Evolutionary conservation across 2,797 vertebrate genomes (phyloP).

Genomic region (Sciurus vulgaris): DNA sequence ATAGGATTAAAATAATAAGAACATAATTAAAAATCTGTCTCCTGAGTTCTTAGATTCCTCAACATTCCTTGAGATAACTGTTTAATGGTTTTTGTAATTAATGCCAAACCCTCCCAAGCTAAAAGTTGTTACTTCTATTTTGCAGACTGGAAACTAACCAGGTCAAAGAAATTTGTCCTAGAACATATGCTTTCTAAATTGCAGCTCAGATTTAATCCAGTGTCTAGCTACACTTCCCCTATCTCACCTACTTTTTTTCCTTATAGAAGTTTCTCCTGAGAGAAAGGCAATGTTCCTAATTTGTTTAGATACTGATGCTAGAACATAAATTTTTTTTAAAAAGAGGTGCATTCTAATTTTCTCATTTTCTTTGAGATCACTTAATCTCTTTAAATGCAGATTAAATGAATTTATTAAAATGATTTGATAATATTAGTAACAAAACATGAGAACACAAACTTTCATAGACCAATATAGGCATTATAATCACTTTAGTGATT

Average conservation of each 20-base stretch:
- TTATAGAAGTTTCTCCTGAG: background rate
- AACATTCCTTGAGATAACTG: background rate
- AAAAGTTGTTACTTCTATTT: background rate
- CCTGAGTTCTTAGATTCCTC: background rate
- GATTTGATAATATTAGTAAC: constrained; percentile 69
- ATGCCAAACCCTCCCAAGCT: background rate
- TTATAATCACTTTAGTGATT: constrained; percentile 57
- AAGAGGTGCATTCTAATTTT: constrained; percentile 23
- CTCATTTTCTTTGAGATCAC: constrained; percentile 60
- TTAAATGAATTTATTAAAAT: constrained; percentile 62
- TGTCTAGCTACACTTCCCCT: background rate
- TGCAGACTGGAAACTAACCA: background rate
- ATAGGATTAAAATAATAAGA: background rate
- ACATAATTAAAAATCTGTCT: background rate
- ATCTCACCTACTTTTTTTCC: background rate
- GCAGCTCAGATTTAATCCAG: background rate
- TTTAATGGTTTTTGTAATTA: background rate
- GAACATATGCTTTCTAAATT: background rate
- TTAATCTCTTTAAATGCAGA: constrained; percentile 51
- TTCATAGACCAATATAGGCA: constrained; percentile 45
- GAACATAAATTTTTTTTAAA: background rate
- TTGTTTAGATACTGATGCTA: background rate
- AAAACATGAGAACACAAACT: constrained; percentile 53
- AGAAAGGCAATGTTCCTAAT: background rate
- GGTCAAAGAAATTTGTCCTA: background rate